These are phyloP conservation scores for Prorops nasuta DNA, from an alignment of 1,140 invertebrate species.

Conservation along the genomic window DNA sequence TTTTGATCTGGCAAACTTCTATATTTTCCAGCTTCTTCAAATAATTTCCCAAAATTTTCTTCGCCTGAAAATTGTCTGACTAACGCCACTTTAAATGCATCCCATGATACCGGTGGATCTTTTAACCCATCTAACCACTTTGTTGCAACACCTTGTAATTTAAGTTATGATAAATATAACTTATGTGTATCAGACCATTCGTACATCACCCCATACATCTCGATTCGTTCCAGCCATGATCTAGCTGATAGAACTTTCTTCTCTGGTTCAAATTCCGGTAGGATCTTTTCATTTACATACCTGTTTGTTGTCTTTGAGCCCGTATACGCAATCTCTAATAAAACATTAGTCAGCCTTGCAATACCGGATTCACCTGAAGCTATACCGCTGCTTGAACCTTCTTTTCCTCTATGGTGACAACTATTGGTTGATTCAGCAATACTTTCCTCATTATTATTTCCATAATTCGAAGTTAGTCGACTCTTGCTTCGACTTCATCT, in stretches of 20 bases:
- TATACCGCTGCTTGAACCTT: too few species aligned
- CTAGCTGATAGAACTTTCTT: background rate
- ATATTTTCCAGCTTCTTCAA: background rate
- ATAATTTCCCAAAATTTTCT: slow-evolving; percentile 14
- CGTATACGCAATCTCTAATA: too few species aligned
- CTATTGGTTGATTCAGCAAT: too few species aligned
- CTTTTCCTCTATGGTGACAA: too few species aligned
- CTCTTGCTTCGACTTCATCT: too few species aligned
- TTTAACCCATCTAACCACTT: slow-evolving; percentile 10
- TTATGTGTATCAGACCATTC: slow-evolving; percentile 14
- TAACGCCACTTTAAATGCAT: slow-evolving; percentile 10
- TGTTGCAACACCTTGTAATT: slow-evolving; percentile 6
- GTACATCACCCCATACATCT: slow-evolving; percentile 10
- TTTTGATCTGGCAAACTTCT: slow-evolving; percentile 3
- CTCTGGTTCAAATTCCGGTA: slow-evolving; percentile 12
- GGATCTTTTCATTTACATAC: slow-evolving; percentile 12
- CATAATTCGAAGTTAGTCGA: too few species aligned
- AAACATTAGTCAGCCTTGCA: too few species aligned
- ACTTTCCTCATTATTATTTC: too few species aligned
- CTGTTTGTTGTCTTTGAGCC: too few species aligned
- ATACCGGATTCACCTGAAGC: too few species aligned
- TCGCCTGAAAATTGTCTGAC: slow-evolving; percentile 11
- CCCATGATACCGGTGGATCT: slow-evolving; percentile 4
- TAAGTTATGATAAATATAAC: slow-evolving; percentile 13
- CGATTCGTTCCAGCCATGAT: slow-evolving; percentile 10